Evolutionary conservation across 1,140 invertebrate genomes (phyloP).

Genomic region (Heliothis subflexa): DNA sequence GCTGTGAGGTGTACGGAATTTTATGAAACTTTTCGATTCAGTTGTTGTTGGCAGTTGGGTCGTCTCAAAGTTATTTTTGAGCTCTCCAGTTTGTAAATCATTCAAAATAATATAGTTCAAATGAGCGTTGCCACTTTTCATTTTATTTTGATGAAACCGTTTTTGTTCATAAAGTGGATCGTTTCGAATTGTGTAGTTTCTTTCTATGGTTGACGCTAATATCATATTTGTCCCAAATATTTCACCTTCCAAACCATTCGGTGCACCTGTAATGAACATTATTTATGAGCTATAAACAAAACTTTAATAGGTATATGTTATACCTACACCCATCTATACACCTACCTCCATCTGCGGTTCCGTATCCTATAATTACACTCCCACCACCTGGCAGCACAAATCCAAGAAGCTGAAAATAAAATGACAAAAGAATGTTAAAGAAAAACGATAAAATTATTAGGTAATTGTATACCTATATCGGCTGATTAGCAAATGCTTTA

Average conservation of each 20-base stretch:
- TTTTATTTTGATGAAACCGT: slow-evolving; percentile 68
- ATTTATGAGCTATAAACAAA: background rate
- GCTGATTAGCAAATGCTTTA: slow-evolving; percentile 1
- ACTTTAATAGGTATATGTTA: background rate
- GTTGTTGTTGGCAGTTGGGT: slow-evolving; percentile 43
- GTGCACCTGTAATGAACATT: slow-evolving; percentile 75
- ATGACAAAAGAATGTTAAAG: background rate
- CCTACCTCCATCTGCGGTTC: slow-evolving; percentile 89
- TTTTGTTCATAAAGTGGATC: slow-evolving; percentile 67
- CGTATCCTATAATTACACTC: slow-evolving; percentile 89
- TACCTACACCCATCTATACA: no score
- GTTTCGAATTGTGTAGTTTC: slow-evolving; percentile 72
- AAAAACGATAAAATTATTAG: no score
- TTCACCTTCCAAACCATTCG: slow-evolving; percentile 89
- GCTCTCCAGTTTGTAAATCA: slow-evolving; percentile 57
- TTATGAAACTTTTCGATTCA: slow-evolving; percentile 61
- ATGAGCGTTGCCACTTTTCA: slow-evolving; percentile 54
- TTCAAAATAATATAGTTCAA: slow-evolving; percentile 67
- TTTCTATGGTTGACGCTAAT: slow-evolving; percentile 86
- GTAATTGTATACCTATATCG: background rate
- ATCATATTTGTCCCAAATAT: slow-evolving; percentile 90
- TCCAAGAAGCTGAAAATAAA: slow-evolving; percentile 82
- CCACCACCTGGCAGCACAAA: slow-evolving; percentile 87
- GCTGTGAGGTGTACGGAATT: slow-evolving; percentile 61
- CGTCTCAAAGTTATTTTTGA: slow-evolving; percentile 57